Evolutionary conservation across 2,888 invertebrate species (phyloP).

Genomic region (Pandemis cinnamomeana): DNA sequence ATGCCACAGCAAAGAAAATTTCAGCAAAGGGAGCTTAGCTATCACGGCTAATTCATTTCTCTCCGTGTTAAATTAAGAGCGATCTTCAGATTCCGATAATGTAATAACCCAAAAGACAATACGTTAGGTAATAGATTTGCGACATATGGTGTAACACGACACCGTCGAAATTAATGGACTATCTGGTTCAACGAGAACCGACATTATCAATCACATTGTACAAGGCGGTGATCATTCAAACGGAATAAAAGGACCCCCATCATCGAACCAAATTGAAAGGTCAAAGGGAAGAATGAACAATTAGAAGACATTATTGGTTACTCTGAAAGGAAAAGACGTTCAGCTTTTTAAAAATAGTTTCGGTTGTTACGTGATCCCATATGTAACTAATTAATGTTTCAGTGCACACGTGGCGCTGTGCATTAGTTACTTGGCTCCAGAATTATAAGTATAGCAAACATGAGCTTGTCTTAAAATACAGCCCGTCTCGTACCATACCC

Average conservation of each 20-base stretch:
- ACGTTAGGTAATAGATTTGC: slow-evolving; percentile 28
- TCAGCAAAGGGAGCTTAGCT: too few relatives aligned
- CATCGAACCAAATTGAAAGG: slow-evolving; percentile 55
- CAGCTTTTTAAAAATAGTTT: slow-evolving; percentile 41
- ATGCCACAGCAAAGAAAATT: too few relatives aligned
- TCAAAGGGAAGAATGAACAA: slow-evolving; percentile 58
- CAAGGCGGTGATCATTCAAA: slow-evolving; percentile 54
- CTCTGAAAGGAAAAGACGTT: slow-evolving; percentile 5
- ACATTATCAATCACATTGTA: slow-evolving; percentile 32
- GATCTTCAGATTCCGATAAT: slow-evolving; percentile 27
- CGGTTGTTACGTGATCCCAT: slow-evolving; percentile 45
- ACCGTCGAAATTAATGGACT: slow-evolving; percentile 22
- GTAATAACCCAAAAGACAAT: slow-evolving; percentile 33
- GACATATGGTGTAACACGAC: slow-evolving; percentile 29
- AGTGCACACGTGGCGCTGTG: slow-evolving; percentile 30
- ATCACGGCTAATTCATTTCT: too few relatives aligned
- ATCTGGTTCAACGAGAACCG: slow-evolving; percentile 32
- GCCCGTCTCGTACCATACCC: slow-evolving; percentile 9
- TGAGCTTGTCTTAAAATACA: slow-evolving; percentile 30
- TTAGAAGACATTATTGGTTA: slow-evolving; percentile 23
- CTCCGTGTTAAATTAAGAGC: slow-evolving; percentile 32
- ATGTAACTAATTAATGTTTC: slow-evolving; percentile 52
- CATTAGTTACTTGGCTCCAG: slow-evolving; percentile 31
- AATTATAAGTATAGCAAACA: slow-evolving; percentile 29
- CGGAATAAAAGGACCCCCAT: slow-evolving; percentile 53